phyloP scores from a whole-genome alignment of 2,113 vertebrate genomes.

The Caranx ignobilis region DNA sequence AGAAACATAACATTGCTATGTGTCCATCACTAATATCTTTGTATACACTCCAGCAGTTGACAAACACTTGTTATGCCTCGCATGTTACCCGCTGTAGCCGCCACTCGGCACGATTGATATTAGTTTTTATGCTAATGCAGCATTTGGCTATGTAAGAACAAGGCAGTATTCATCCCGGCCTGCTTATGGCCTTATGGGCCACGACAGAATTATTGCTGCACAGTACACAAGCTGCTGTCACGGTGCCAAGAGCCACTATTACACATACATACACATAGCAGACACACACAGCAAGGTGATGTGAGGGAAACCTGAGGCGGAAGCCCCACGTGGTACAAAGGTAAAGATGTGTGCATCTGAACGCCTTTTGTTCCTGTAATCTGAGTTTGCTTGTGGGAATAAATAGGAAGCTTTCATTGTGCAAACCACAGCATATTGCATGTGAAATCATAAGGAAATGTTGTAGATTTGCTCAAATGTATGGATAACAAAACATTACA shows the following conservation, averaged over 20 bases:
- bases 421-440: neutral
- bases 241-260: slow-evolving; percentile 61
- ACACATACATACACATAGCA: slow-evolving; percentile 63
- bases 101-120: slow-evolving; percentile 73
- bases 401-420: neutral
- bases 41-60: slow-evolving; percentile 52
- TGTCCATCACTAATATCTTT: slow-evolving; percentile 44
- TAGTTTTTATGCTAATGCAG: slow-evolving; percentile 82
- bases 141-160: slow-evolving; percentile 80
- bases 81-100: slow-evolving; percentile 48
- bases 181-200: slow-evolving; percentile 78
- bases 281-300: slow-evolving; percentile 57
- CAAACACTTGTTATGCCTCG: slow-evolving; percentile 75
- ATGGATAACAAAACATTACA: neutral
- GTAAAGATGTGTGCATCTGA: slow-evolving; percentile 31
- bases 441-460: neutral
- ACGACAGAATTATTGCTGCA: slow-evolving; percentile 73
- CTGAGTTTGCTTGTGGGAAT: slow-evolving; percentile 5
- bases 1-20: slow-evolving; percentile 20
- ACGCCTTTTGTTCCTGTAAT: slow-evolving; percentile 14
- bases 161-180: slow-evolving; percentile 70
- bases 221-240: slow-evolving; percentile 74
- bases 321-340: slow-evolving; percentile 28
- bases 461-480: neutral
- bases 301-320: slow-evolving; percentile 38